These are phyloP conservation scores for Aporrectodea caliginosa DNA, from an alignment of 1,140 invertebrate genomes.

Conservation along the genomic window DNA sequence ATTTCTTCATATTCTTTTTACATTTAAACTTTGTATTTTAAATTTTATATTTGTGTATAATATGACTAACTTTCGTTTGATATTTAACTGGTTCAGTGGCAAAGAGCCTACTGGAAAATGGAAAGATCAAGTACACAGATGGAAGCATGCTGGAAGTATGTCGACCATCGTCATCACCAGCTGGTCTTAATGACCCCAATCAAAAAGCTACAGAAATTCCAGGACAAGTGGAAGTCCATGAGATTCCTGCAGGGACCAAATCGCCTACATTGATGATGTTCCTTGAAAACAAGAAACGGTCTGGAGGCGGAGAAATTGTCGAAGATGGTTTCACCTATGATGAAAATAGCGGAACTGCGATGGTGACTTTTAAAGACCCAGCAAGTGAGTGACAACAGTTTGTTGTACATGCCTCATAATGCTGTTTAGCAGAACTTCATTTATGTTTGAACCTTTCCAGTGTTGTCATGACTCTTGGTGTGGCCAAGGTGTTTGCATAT, in stretches of 20 bases:
- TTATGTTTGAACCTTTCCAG: too few relatives aligned
- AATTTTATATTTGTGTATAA: too few relatives aligned
- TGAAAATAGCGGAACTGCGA: not conserved
- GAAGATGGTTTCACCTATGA: not conserved
- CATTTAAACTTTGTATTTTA: too few relatives aligned
- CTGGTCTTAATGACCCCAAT: not conserved
- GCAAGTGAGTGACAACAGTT: slow-evolving; percentile 1
- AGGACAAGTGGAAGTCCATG: slow-evolving; percentile 9
- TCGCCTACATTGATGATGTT: not conserved
- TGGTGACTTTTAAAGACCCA: slow-evolving; percentile 5
- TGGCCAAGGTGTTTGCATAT: too few relatives aligned
- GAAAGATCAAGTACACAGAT: slow-evolving; percentile 1
- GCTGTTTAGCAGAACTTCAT: too few relatives aligned
- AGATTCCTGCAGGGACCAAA: not conserved
- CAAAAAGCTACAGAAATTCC: not conserved
- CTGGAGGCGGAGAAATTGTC: slow-evolving; percentile 13
- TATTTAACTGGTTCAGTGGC: too few relatives aligned
- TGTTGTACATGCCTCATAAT: too few relatives aligned
- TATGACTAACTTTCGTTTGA: too few relatives aligned
- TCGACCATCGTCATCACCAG: not conserved
- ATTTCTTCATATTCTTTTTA: too few relatives aligned
- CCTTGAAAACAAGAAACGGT: slow-evolving; percentile 2
- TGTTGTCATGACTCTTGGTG: too few relatives aligned
- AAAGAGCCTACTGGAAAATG: not conserved
- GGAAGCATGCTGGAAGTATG: not conserved